A percentile compares a stretch with the other conserved stretches of the same genome.
phyloP scores from a whole-genome alignment of 2,888 invertebrate genomes.

The Sinohyriopsis cumingii region DNA sequence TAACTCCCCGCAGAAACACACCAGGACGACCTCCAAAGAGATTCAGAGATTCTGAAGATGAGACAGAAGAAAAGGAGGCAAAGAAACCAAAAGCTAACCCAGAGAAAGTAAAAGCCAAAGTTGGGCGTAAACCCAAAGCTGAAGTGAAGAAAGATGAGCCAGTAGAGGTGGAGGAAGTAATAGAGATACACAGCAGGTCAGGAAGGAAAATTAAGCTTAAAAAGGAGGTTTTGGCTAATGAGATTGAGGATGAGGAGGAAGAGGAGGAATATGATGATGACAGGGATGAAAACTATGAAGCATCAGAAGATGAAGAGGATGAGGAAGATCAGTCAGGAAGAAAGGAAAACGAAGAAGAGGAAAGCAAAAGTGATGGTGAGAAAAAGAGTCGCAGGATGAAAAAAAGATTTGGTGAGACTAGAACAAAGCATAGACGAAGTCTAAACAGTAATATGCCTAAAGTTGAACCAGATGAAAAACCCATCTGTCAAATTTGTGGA shows the following conservation, averaged over 20 bases:
- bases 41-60: too few relatives aligned
- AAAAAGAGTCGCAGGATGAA: not conserved
- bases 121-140: conserved; percentile 4
- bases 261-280: conserved; percentile 11
- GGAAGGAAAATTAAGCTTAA: too few relatives aligned
- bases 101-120: too few relatives aligned
- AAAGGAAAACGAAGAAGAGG: conserved; percentile 7
- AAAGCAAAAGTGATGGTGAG: not conserved
- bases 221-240: too few relatives aligned
- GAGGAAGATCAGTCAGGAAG: not conserved
- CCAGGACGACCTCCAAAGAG: too few relatives aligned
- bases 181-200: not conserved
- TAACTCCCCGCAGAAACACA: too few relatives aligned
- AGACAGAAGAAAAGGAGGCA: too few relatives aligned
- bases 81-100: too few relatives aligned
- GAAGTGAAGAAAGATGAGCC: conserved; percentile 7
- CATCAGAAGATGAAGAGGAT: conserved; percentile 1
- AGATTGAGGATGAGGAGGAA: conserved; percentile 7
- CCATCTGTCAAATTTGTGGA: conserved; percentile 20
- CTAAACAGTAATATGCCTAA: not conserved
- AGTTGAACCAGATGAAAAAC: conserved; percentile 5
- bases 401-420: conserved; percentile 1
- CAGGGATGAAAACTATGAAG: conserved; percentile 6
- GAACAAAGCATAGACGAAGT: not conserved
- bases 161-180: conserved; percentile 9